Evolutionary conservation across 2,888 invertebrate species (phyloP), one percentile per base, ranked within the genome.

Genomic region (Panopea generosa): DNA sequence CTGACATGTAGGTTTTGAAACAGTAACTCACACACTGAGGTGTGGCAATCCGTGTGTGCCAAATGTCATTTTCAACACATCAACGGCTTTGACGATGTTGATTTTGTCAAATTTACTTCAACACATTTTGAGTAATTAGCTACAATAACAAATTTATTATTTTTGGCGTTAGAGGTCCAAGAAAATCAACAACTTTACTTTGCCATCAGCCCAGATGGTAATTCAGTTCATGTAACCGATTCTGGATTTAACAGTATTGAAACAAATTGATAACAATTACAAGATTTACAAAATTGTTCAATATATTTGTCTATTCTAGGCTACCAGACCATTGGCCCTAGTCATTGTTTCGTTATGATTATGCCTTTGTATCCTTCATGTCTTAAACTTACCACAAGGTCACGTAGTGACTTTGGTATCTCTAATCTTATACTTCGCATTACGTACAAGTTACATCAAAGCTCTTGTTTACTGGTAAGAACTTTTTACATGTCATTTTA

Each of bases 61-160:
- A 47, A 73, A 73, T 18, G 55, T 45, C 33, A 26, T 60, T 20
- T n/a, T 18, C 4, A 66, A 33, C n/a, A 20, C 14, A 14, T 52
- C 33, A 33, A 49, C 29, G 2, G 52, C 43, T 4, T 18, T 40
- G 52, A 27, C 1, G 71, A 50, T 1, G 26, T 53, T 1, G 53
- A 20, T 20, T 45, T 66, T 6, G 40, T 79, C 9, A 79, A 61
- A 3, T 63, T 70, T 16, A 71, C 53, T 53, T 79, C 82, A 62
- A 45, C 57, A 43, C 74, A 83, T 7, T 76, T 29, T 55, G 79
- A 84, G 33, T 74, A 82, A 57, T 84, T 83, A 56, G 84, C 82
- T 9, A 77, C 69, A 26, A 72, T 49, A 3, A 81, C 80, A 24
- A 84, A 49, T 7, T 79, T 45, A 61, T 68, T 59, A 24, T 77